phyloP scores from a whole-genome alignment of 2,113 vertebrate species.

The Cololabis saira region DNA sequence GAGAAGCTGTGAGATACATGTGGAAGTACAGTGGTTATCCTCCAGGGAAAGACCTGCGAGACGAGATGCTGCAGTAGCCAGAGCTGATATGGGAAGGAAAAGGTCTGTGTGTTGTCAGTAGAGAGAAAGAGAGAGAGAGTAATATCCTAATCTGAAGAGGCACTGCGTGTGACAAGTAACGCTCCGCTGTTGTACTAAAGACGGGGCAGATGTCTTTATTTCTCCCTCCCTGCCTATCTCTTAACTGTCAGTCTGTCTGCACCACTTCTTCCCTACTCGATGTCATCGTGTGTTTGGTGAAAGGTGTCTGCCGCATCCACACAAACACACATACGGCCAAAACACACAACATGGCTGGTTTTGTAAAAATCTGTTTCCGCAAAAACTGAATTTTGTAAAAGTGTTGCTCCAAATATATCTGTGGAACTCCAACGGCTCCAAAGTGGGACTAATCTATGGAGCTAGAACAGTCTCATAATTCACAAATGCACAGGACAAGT shows the following conservation, averaged over 20 bases:
- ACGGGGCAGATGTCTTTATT: constrained; percentile 1
- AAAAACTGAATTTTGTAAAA: too few species aligned
- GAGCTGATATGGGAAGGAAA: constrained; percentile 22
- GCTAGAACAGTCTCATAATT: too few species aligned
- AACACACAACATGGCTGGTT: too few species aligned
- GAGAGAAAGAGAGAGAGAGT: constrained; percentile 4
- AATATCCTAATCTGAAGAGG: constrained; percentile 16
- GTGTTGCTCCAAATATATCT: too few species aligned
- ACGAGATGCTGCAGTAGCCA: constrained; percentile 19
- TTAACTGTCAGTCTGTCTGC: constrained; percentile 18
- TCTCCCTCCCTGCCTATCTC: not conserved
- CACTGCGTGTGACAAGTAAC: constrained; percentile 26
- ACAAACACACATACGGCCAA: not conserved
- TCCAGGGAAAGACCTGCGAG: constrained; percentile 13
- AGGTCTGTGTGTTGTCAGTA: not conserved
- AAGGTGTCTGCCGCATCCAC: not conserved
- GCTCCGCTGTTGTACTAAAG: constrained; percentile 17
- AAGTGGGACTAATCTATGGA: too few species aligned
- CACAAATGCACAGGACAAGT: too few species aligned
- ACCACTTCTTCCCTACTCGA: constrained; percentile 2
- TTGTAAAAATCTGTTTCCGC: too few species aligned
- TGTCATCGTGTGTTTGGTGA: constrained; percentile 10
- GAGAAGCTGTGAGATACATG: constrained; percentile 52
- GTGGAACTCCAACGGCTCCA: too few species aligned
- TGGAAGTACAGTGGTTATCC: constrained; percentile 32